Conservation (phyloP, 2,113 vertebrate species). For the Aegithalos caudatus region DNA sequence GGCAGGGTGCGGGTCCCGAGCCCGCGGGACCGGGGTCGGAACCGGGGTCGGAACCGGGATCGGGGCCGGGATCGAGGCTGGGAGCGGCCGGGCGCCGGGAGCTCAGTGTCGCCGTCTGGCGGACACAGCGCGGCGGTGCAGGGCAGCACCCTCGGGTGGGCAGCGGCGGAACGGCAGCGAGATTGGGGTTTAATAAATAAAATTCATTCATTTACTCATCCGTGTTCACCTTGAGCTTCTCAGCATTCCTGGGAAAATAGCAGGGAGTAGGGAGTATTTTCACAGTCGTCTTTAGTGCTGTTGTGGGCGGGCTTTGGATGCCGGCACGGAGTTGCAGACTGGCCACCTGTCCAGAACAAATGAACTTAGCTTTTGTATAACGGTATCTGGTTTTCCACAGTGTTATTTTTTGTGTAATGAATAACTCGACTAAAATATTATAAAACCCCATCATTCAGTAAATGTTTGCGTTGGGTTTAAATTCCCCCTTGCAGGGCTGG, state of each 20-base stretch:
- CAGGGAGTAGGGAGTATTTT: conserved; percentile 74
- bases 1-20: too few species aligned
- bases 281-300: conserved; percentile 86
- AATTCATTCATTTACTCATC: neutral
- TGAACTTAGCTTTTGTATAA: conserved; percentile 76
- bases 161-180: neutral
- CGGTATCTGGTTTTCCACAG: conserved; percentile 65
- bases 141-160: neutral
- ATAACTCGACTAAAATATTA: conserved; percentile 77
- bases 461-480: conserved; percentile 28
- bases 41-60: neutral
- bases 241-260: conserved; percentile 82
- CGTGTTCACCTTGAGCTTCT: neutral
- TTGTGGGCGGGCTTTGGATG: conserved; percentile 79
- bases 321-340: conserved; percentile 62
- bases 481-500: neutral
- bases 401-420: conserved; percentile 68
- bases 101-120: neutral
- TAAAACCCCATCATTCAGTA: conserved; percentile 12
- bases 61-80: neutral
- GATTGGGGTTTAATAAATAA: fast-evolving
- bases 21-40: neutral
- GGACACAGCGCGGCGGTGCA: neutral
- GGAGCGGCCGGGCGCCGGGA: too few species aligned
- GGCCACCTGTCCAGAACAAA: conserved; percentile 88